A percentile compares a stretch with the other conserved stretches of the same genome.
Conservation (phyloP, 2,888 invertebrate species). For the Altica lythri region DNA sequence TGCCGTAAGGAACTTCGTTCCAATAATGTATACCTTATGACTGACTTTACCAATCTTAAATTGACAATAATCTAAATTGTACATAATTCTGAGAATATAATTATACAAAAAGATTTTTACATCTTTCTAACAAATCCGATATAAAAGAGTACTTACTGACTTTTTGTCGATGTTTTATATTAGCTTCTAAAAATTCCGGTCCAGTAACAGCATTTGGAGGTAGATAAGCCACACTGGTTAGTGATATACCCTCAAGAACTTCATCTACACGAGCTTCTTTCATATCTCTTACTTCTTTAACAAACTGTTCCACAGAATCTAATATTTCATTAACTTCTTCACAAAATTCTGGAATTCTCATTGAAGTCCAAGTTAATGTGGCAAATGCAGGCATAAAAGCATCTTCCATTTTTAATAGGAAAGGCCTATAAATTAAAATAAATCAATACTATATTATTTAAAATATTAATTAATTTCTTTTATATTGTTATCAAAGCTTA, state of each 20-base stretch:
- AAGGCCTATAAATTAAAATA: conserved; percentile 53
- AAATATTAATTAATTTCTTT: neutral
- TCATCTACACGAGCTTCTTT: conserved; percentile 76
- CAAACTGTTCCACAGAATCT: conserved; percentile 67
- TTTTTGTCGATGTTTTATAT: conserved; percentile 62
- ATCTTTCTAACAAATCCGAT: neutral
- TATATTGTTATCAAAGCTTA: neutral
- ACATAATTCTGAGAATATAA: neutral
- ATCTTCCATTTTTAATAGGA: conserved; percentile 70
- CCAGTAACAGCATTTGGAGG: conserved; percentile 68
- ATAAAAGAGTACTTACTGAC: conserved; percentile 52
- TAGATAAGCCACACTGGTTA: conserved; percentile 66
- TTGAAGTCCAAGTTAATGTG: conserved; percentile 81
- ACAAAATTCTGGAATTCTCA: conserved; percentile 70
- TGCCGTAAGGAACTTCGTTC: no score
- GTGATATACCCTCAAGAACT: conserved; percentile 67
- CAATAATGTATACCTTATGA: no score
- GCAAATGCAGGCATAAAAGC: conserved; percentile 77
- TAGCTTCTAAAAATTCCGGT: conserved; percentile 65
- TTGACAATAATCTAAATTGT: neutral
- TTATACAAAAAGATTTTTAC: neutral
- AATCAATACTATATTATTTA: neutral
- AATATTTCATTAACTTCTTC: conserved; percentile 62
- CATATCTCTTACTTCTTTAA: conserved; percentile 72
- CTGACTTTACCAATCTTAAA: no score